These are phyloP conservation scores for Silurus lanzhouensis DNA, from an alignment of 2,797 vertebrate species.

Conservation along the genomic window DNA sequence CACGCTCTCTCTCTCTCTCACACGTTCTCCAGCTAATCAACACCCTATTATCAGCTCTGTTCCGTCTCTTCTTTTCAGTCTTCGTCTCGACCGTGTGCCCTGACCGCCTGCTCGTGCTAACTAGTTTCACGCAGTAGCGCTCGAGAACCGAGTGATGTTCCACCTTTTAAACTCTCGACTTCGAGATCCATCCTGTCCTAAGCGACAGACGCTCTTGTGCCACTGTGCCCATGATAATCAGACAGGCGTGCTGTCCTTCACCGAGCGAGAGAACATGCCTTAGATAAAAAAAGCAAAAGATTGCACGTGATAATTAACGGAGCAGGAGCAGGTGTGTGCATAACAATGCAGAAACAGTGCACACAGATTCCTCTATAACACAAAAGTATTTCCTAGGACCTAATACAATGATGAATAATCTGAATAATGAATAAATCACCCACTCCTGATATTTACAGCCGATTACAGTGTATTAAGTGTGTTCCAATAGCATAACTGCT, in stretches of 20 bases:
- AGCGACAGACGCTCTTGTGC: neutral
- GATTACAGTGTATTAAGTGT: neutral
- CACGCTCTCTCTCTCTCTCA: neutral
- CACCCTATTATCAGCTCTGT: constrained; percentile 61
- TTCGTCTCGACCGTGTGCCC: constrained; percentile 48
- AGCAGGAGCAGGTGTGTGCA: neutral
- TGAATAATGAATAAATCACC: neutral
- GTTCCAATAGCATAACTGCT: constrained; percentile 15
- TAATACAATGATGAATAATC: neutral
- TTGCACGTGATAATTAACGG: constrained; percentile 15
- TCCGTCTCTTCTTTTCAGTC: constrained; percentile 56
- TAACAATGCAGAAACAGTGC: constrained; percentile 10
- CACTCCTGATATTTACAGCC: too few species aligned
- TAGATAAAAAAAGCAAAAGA: neutral
- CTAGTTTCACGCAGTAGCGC: constrained; percentile 12
- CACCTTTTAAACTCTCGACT: neutral
- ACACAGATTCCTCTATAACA: neutral
- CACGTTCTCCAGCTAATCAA: constrained; percentile 55
- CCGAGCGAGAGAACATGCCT: neutral
- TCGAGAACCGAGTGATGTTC: neutral
- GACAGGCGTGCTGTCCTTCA: neutral
- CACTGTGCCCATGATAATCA: constrained; percentile 23
- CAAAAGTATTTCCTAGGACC: neutral
- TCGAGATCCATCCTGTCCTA: neutral
- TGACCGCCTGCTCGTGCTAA: constrained; percentile 4